phyloP scores from a whole-genome alignment of 37 sponge, comb jelly and placozoan genomes.

The Tethya wilhelma region DNA sequence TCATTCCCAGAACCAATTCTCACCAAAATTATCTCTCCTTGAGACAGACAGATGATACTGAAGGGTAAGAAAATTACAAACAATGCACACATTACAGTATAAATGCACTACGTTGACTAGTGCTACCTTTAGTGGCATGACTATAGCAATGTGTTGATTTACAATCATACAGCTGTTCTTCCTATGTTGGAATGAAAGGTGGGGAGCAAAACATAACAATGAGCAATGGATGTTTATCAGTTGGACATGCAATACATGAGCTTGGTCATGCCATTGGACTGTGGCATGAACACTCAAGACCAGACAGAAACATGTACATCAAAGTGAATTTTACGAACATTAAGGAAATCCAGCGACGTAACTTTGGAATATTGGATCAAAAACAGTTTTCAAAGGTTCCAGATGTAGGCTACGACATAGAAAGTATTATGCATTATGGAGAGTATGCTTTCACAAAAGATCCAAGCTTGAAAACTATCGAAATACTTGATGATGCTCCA shows the following conservation, averaged over 20 bases:
- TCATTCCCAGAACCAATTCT: background rate
- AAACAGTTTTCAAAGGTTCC: background rate
- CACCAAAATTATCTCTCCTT: background rate
- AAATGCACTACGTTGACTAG: background rate
- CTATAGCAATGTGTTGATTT: background rate
- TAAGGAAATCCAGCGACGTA: background rate
- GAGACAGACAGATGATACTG: background rate
- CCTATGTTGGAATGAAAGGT: slow-evolving; percentile 4
- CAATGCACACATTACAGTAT: too few relatives aligned
- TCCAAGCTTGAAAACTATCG: slow-evolving; percentile 23
- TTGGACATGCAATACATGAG: slow-evolving; percentile 68
- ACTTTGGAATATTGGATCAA: slow-evolving; percentile 2
- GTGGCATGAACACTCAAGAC: slow-evolving; percentile 73
- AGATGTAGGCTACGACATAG: slow-evolving; percentile 60
- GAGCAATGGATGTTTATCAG: background rate
- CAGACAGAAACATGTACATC: slow-evolving; percentile 67
- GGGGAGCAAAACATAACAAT: background rate
- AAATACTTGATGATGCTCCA: background rate
- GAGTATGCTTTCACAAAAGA: slow-evolving; percentile 12
- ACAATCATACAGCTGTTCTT: slow-evolving; percentile 1
- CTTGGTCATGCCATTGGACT: slow-evolving; percentile 77
- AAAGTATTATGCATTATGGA: slow-evolving; percentile 76
- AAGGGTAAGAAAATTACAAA: background rate
- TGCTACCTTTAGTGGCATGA: background rate
- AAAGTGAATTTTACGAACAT: slow-evolving; percentile 20